Conservation (phyloP, 2,113 vertebrate species). For the Tetrao urogallus region DNA sequence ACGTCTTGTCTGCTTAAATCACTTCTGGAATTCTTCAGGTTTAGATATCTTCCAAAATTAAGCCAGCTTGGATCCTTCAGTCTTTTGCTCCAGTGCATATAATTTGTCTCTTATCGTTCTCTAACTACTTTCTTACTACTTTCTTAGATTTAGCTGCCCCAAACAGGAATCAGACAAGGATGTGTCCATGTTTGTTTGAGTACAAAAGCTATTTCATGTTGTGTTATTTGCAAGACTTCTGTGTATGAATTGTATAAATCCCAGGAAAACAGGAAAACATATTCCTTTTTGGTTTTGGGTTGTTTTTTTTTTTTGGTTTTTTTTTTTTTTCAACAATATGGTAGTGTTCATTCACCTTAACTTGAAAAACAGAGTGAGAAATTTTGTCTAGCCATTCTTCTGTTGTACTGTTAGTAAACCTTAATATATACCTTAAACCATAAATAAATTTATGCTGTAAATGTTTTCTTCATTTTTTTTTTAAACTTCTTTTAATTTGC, state of each 20-base stretch:
- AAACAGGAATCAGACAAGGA: neutral
- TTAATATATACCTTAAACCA: too few relatives aligned
- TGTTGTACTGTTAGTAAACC: neutral
- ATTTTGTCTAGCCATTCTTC: neutral
- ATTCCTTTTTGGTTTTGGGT: too few relatives aligned
- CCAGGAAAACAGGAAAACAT: neutral
- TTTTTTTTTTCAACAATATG: neutral
- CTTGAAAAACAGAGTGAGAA: neutral
- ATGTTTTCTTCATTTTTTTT: neutral
- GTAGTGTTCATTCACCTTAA: neutral
- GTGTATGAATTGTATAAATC: neutral
- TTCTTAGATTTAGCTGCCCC: neutral
- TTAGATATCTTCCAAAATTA: neutral
- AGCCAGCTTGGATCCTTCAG: neutral
- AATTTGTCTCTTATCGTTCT: neutral
- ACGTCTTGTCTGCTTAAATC: neutral
- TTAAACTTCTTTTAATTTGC: too few relatives aligned
- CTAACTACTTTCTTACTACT: neutral
- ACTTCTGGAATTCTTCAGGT: neutral
- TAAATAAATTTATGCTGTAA: neutral
- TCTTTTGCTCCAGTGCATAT: neutral
- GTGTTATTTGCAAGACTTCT: neutral
- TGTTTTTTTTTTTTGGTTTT: too few relatives aligned
- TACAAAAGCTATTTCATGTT: neutral
- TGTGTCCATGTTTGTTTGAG: neutral